Percentiles rank a stretch among this genome's conserved stretches.
These are phyloP conservation scores for Knipowitschia caucasica DNA, from an alignment of 2,797 vertebrate genomes.

Conservation along the genomic window DNA sequence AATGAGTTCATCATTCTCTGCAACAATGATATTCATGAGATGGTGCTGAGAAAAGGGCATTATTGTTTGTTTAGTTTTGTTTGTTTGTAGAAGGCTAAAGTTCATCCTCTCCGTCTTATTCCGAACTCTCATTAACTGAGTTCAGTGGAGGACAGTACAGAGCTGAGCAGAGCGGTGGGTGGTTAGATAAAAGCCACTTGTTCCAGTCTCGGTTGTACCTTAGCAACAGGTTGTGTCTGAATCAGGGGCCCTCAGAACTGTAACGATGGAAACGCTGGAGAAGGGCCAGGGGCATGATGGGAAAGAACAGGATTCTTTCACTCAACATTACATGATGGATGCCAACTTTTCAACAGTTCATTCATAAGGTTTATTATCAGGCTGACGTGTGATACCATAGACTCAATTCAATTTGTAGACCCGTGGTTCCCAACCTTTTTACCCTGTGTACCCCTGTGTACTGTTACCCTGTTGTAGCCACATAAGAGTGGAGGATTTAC, in stretches of 20 bases:
- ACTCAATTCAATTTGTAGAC: too few species aligned
- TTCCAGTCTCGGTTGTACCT: slow-evolving; percentile 36
- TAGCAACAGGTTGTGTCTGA: slow-evolving; percentile 45
- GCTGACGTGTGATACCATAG: background rate
- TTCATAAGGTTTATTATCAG: background rate
- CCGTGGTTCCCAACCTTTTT: too few species aligned
- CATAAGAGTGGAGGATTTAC: too few species aligned
- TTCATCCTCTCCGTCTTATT: slow-evolving; percentile 28
- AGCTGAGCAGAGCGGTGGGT: slow-evolving; percentile 14
- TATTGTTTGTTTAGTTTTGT: background rate
- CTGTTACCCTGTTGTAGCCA: too few species aligned
- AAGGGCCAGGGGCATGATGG: slow-evolving; percentile 3
- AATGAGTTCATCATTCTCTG: too few species aligned
- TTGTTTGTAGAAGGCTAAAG: slow-evolving; percentile 25
- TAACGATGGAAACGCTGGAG: slow-evolving; percentile 23
- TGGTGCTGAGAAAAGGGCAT: background rate
- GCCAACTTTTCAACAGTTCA: slow-evolving; percentile 13
- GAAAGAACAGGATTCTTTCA: slow-evolving; percentile 10
- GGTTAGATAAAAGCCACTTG: slow-evolving; percentile 45
- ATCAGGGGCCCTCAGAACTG: slow-evolving; percentile 20
- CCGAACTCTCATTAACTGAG: slow-evolving; percentile 30
- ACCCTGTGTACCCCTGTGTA: too few species aligned
- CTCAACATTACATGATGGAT: background rate
- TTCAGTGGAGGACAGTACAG: slow-evolving; percentile 9
- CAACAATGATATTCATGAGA: background rate